These are phyloP conservation scores for Labia minor DNA, from an alignment of 2,888 invertebrate genomes.

Conservation along the genomic window DNA sequence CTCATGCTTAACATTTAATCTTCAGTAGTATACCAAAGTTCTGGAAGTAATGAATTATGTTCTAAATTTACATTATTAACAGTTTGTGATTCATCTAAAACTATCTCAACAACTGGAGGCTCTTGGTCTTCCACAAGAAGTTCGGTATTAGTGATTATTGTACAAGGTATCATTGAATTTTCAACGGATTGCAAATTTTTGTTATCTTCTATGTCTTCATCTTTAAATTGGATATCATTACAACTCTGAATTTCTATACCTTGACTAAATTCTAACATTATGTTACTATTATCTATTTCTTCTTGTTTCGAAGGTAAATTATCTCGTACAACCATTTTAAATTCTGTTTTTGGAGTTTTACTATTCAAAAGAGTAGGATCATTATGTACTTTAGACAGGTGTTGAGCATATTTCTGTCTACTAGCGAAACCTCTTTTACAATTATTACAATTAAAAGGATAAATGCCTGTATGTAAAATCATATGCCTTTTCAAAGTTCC, in stretches of 20 bases:
- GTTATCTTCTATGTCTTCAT: background rate
- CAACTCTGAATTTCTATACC: background rate
- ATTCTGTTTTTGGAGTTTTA: slow-evolving; percentile 24
- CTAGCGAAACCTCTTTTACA: slow-evolving; percentile 28
- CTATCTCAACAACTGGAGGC: slow-evolving; percentile 25
- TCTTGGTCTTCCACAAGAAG: slow-evolving; percentile 18
- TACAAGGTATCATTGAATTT: slow-evolving; percentile 18
- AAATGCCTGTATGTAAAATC: slow-evolving; percentile 28
- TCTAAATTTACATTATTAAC: slow-evolving; percentile 18
- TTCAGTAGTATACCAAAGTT: background rate
- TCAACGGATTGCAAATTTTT: background rate
- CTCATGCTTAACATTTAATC: background rate
- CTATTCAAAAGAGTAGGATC: slow-evolving; percentile 23
- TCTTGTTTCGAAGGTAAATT: background rate
- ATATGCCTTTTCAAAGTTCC: slow-evolving; percentile 39
- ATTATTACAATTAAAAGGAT: slow-evolving; percentile 26
- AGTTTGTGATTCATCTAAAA: slow-evolving; percentile 25
- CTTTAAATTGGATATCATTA: background rate
- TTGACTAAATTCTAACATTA: slow-evolving; percentile 19
- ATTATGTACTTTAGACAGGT: slow-evolving; percentile 26
- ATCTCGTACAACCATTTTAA: slow-evolving; percentile 26
- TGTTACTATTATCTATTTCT: background rate
- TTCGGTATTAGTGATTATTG: slow-evolving; percentile 21
- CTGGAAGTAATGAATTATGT: slow-evolving; percentile 1
- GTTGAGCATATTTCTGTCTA: slow-evolving; percentile 25